phyloP scores from a whole-genome alignment of 2,888 invertebrate genomes.

The Ptycholaimellus sp. region DNA sequence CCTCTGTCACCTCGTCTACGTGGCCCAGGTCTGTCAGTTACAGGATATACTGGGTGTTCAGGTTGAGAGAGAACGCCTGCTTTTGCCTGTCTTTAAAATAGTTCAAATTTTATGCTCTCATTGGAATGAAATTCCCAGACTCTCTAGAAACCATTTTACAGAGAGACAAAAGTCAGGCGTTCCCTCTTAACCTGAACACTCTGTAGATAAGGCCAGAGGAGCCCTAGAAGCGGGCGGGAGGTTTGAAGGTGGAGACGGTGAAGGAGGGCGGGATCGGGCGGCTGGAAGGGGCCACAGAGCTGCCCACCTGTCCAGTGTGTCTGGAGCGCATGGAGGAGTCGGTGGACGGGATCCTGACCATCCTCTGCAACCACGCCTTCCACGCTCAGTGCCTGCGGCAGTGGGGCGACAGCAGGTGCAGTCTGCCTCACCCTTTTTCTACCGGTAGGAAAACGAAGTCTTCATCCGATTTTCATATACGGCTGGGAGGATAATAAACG shows the following conservation, averaged over 20 bases:
- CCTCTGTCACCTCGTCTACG: constrained; percentile 78
- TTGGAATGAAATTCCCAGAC: too few species aligned
- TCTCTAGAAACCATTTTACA: too few species aligned
- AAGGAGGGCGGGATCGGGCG: constrained; percentile 28
- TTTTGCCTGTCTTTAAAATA: neutral
- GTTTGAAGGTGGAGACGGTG: constrained; percentile 5
- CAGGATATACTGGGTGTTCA: constrained; percentile 33
- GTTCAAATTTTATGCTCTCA: neutral
- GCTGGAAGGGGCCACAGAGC: constrained; percentile 45
- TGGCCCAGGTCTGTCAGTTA: constrained; percentile 41
- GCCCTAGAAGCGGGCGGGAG: too few species aligned
- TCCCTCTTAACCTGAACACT: too few species aligned
- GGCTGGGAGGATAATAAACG: too few species aligned
- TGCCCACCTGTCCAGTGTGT: constrained; percentile 89
- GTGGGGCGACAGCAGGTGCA: constrained; percentile 63
- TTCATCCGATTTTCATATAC: too few species aligned
- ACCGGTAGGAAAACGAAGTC: too few species aligned
- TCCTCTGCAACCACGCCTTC: constrained; percentile 92
- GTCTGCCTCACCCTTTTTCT: too few species aligned
- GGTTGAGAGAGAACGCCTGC: constrained; percentile 7
- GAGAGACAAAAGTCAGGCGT: too few species aligned
- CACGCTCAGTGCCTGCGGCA: constrained; percentile 79
- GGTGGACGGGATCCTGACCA: constrained; percentile 82
- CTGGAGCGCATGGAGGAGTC: constrained; percentile 83
- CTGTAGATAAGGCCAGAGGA: too few species aligned